Base-by-base conservation (phyloP, 2,113 vertebrate species). In the Nibea coibor region DNA sequence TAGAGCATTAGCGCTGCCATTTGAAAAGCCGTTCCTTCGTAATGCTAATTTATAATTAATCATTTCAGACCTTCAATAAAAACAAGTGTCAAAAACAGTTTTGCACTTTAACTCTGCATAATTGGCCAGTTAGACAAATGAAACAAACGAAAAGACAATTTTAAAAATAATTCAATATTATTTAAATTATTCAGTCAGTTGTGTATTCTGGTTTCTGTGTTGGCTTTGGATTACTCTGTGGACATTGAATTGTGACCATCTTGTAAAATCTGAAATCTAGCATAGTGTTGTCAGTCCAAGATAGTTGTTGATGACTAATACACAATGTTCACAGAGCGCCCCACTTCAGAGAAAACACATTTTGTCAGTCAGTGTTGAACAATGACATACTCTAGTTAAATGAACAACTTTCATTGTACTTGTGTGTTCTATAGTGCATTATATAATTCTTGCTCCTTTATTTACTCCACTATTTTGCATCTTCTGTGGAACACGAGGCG, bases 371-470 rank as follows among this genome's bases (percentile, higher is more conserved):
- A n/a, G n/a, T n/a, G n/a, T n/a, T 28, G 16, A 68, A 61, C 15
- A 45, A 56, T 57, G 28, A 67, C 47, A 70, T 28, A 31, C 31
- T 31, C 31, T 31, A 10, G 3, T 58, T 58, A 42, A 20, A 72
- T 39, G 24, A 42, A 51, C 43, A 17, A 35, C 24, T 47, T 75
- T 24, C 19, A 42, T 53, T 4, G 17, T 24, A 24, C 2, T 66
- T 35, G 22, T 77, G 24, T 61, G 64, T n/a, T 20, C 4, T 12
- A 17, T 43, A 28, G 8, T 58, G 43, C 15, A 68, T 67, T 51
- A 75, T 71, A 58, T 15, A 43, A 45, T 59, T n/a, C 56, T 43
- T 62, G 9, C 68, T 56, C 4, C 42, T 72, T 20, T 68, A 5
- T 81, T 51, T 63, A 42, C 19, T 47, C 8, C 39, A 1, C 6